Evolutionary conservation across 2,888 invertebrate genomes (phyloP), one percentile per base, ranked within the genome.

Genomic region (Ectemnius lituratus): DNA sequence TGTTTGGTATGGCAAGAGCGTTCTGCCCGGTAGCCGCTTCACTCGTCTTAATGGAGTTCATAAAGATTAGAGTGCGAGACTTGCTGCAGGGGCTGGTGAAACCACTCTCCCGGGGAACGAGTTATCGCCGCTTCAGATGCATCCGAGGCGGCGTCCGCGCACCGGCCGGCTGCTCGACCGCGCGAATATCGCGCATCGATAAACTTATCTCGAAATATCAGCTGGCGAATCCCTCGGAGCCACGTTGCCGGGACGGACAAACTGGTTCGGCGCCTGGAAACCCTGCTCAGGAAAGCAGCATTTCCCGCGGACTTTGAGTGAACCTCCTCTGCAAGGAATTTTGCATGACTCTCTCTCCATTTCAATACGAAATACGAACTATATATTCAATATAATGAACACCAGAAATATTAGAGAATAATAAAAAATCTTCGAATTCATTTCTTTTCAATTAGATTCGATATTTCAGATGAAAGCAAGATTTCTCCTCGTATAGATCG

Each of bases 11-110:
- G 5, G 37, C 37, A 8, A 37, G 37, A 37, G 37, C 37, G 66
- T 59, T 60, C 73, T 77, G 70, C 71, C 81, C 82, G 62, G 82
- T 82, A 82, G 82, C 84, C 66, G 62, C 63, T 67, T 79, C 81
- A 78, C 82, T 82, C 84, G 85, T 79, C 80, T 85, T 86, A 87
- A 87, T 87, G 85, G 85, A 85, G 82, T 85, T 87, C 85, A 84
- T 87, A 86, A 85, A 87, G 84, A 86, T 85, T 85, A 86, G 84
- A 84, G 76, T 37, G 37, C 80, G 75, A 72, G 73, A 83, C 75
- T 78, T 71, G 83, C 77, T 75, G 81, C 79, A 65, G 76, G 66
- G 78, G 83, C 70, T 80, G 77, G 80, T 73, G 81, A 80, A 82
- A 80, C 81, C 75, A 80, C 80, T 81, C 83, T 81, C 77, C 70